Evolutionary conservation across 2,113 vertebrate species (phyloP).

Genomic region (Daboia siamensis): DNA sequence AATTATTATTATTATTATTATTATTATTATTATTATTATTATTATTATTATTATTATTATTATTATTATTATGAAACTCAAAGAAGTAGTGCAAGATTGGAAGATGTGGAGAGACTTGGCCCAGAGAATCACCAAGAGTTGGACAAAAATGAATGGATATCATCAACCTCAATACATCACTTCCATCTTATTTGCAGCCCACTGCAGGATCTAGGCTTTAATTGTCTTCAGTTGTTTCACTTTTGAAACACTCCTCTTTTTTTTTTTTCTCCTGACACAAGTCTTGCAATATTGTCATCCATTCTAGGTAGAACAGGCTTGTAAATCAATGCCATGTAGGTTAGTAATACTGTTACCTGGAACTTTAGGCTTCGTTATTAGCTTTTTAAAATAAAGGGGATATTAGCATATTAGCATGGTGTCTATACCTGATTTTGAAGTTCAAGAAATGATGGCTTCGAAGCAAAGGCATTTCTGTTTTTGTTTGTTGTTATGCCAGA

Average conservation of each 20-base stretch:
- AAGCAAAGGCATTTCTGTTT: neutral
- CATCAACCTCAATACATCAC: neutral
- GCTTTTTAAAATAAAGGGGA: neutral
- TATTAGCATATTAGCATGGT: neutral
- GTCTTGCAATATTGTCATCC: neutral
- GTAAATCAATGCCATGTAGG: neutral
- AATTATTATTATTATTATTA: too few relatives aligned
- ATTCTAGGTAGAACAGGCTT: neutral
- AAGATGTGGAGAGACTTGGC: neutral
- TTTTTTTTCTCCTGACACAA: neutral
- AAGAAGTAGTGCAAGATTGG: neutral
- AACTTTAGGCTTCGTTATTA: neutral
- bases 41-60: too few relatives aligned
- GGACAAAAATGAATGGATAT: neutral
- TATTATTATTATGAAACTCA: too few relatives aligned
- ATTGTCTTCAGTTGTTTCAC: neutral
- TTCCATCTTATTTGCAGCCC: neutral
- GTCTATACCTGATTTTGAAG: neutral
- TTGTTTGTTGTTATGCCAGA: neutral
- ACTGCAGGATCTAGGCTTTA: neutral
- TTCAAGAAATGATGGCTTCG: neutral
- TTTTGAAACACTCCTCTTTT: neutral
- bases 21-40: too few relatives aligned
- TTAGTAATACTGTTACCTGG: neutral
- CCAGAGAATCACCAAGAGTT: neutral